Evolutionary conservation across 35 echinoderm and acorn worm genomes (phyloP).

Genomic region (Holothuria glaberrima): DNA sequence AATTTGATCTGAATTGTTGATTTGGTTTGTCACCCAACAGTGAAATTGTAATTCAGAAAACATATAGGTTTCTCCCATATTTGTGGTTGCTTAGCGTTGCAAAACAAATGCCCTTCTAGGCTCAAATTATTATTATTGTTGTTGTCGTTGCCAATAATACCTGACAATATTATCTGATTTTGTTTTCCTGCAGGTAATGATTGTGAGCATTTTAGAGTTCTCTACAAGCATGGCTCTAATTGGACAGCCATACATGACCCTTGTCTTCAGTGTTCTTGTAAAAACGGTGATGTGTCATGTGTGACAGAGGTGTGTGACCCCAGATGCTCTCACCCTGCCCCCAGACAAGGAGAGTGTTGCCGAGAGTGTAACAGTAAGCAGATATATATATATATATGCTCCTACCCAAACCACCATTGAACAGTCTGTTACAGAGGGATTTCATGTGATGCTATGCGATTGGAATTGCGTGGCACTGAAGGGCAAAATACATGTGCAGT

Average conservation of each 20-base stretch:
- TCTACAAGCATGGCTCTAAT: slow-evolving; percentile 73
- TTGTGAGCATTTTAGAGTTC: slow-evolving; percentile 64
- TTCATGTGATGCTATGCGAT: too few relatives aligned
- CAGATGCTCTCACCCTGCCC: slow-evolving; percentile 69
- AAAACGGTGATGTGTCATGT: slow-evolving; percentile 63
- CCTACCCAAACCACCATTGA: not conserved
- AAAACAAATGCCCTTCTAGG: too few relatives aligned
- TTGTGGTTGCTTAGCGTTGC: too few relatives aligned
- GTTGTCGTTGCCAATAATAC: too few relatives aligned
- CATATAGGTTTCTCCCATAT: too few relatives aligned
- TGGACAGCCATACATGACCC: slow-evolving; percentile 82
- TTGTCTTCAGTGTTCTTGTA: slow-evolving; percentile 79
- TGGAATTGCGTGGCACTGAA: too few relatives aligned
- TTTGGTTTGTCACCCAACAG: too few relatives aligned
- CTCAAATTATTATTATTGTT: too few relatives aligned
- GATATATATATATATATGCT: not conserved
- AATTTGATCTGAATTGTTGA: too few relatives aligned
- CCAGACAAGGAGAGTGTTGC: slow-evolving; percentile 71
- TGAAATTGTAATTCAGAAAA: too few relatives aligned
- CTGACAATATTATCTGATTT: not conserved
- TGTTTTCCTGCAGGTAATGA: slow-evolving; percentile 6
- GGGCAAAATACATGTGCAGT: too few relatives aligned
- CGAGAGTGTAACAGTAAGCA: slow-evolving; percentile 64
- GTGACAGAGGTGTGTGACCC: slow-evolving; percentile 63
- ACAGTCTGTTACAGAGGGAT: too few relatives aligned